phyloP scores from a whole-genome alignment of 2,113 vertebrate species.

The Candoia aspera region DNA sequence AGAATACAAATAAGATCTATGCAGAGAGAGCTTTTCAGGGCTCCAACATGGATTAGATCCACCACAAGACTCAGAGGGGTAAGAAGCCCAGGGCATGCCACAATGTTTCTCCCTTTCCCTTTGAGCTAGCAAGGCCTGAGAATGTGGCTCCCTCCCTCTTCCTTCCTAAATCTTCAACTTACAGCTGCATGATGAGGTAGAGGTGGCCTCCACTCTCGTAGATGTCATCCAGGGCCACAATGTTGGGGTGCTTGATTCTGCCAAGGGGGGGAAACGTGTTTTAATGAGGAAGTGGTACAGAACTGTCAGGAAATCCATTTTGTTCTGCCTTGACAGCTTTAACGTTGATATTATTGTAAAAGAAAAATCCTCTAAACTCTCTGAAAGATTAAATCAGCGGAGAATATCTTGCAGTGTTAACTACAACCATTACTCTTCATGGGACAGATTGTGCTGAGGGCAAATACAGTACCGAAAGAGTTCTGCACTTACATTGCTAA shows the following conservation, averaged over 20 bases:
- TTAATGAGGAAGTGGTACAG: neutral
- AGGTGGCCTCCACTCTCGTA: constrained; percentile 95
- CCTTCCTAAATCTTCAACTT: constrained; percentile 68
- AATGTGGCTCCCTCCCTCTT: neutral
- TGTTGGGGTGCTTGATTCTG: constrained; percentile 97
- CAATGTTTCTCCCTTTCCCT: neutral
- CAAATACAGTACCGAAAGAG: neutral
- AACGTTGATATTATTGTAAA: neutral
- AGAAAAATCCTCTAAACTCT: neutral
- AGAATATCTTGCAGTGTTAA: no score
- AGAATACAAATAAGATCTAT: neutral
- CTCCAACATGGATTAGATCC: neutral
- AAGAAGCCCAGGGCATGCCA: neutral
- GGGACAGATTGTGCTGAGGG: neutral
- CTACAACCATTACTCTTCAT: neutral
- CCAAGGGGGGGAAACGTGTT: neutral
- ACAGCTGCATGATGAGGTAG: constrained; percentile 99
- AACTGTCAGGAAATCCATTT: neutral
- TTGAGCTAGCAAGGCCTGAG: neutral
- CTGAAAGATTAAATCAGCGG: neutral
- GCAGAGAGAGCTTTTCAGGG: neutral
- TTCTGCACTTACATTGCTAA: neutral
- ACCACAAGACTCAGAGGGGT: neutral
- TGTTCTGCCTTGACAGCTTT: neutral
- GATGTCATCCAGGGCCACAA: constrained; percentile 96